Conservation (phyloP, 2,797 vertebrate species). For the Acomys russatus region DNA sequence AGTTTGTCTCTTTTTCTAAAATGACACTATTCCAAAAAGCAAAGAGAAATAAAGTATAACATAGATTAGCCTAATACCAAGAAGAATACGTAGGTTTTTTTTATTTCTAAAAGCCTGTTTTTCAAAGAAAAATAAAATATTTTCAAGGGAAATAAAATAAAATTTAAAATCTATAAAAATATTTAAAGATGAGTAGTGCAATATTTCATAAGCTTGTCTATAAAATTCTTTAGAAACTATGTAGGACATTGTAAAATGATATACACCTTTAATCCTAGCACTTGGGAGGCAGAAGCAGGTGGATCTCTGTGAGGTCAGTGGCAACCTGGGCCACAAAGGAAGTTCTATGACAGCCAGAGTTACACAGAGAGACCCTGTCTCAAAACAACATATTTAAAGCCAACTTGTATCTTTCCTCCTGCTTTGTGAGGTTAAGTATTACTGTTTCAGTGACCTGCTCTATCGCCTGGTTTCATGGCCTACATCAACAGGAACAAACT, state of each 20-base stretch:
- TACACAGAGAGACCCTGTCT: not conserved
- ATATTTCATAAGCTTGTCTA: not conserved
- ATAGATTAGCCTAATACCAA: slow-evolving; percentile 20
- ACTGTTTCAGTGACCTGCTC: not conserved
- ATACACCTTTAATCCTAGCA: not conserved
- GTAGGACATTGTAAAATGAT: not conserved
- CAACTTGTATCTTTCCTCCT: slow-evolving; percentile 6
- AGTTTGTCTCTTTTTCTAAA: slow-evolving; percentile 34
- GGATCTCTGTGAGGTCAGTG: not conserved
- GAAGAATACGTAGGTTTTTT: not conserved
- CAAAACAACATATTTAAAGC: not conserved
- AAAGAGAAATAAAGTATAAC: not conserved
- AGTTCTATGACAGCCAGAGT: not conserved
- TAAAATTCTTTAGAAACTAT: not conserved
- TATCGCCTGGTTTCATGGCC: not conserved
- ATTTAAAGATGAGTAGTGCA: slow-evolving; percentile 20
- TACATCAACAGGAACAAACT: not conserved
- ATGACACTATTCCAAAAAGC: not conserved
- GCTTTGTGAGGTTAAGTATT: not conserved
- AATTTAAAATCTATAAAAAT: not conserved
- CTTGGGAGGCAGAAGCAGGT: not conserved
- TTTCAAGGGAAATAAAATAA: no score
- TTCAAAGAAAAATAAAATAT: slow-evolving; percentile 57
- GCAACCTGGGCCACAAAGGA: not conserved
- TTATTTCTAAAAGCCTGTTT: slow-evolving; percentile 25